Percentiles rank a stretch among this genome's conserved stretches.
phyloP scores from a whole-genome alignment of 2,797 vertebrate genomes.

The Chiloscyllium punctatum region DNA sequence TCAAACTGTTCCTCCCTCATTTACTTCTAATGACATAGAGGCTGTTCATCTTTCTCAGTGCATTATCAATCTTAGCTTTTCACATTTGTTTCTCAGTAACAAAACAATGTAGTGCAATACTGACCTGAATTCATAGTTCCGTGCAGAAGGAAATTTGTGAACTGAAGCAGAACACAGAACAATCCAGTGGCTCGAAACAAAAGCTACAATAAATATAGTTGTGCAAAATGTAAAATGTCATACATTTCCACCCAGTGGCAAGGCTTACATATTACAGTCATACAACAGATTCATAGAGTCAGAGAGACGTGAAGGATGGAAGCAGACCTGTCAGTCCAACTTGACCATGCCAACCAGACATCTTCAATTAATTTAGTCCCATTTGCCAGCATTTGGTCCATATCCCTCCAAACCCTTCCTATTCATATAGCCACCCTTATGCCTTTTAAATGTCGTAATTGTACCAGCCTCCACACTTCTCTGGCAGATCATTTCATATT shows the following conservation, averaged over 20 bases:
- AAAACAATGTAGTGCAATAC: neutral
- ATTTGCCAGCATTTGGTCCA: too few relatives aligned
- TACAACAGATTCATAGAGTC: neutral
- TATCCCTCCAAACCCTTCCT: too few relatives aligned
- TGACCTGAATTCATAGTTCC: neutral
- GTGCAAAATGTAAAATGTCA: neutral
- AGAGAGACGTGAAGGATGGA: too few relatives aligned
- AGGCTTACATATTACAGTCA: neutral
- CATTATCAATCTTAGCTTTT: neutral
- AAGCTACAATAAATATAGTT: neutral
- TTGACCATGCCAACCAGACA: too few relatives aligned
- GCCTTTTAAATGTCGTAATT: too few relatives aligned
- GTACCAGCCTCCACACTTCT: too few relatives aligned
- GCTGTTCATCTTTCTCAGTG: neutral
- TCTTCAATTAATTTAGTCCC: too few relatives aligned
- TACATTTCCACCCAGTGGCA: conserved; percentile 10
- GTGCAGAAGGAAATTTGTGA: neutral
- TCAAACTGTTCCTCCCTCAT: neutral
- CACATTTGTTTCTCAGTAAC: neutral
- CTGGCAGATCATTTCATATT: too few relatives aligned
- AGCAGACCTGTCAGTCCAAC: too few relatives aligned
- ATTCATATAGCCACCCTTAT: too few relatives aligned
- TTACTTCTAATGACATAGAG: neutral
- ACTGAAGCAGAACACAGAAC: neutral
- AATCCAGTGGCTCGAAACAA: neutral